Conservation (phyloP, 2,113 vertebrate genomes). For the Callaeas wilsoni region DNA sequence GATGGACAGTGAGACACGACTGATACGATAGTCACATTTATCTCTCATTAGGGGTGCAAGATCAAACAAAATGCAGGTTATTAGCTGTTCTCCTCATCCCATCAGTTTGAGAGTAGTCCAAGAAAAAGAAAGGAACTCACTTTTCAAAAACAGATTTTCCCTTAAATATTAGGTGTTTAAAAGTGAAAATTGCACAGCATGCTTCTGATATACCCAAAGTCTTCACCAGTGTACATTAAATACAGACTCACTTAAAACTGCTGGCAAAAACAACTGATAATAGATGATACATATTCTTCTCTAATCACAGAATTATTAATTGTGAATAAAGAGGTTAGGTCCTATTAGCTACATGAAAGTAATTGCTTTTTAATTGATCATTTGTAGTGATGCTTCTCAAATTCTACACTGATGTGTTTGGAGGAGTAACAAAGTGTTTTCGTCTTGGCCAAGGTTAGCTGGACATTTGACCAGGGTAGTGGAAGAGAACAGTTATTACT, state of each 20-base stretch:
- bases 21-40: background rate
- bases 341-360: background rate
- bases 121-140: background rate
- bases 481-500: background rate
- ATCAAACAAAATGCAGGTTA: background rate
- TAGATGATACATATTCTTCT: background rate
- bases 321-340: background rate
- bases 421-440: background rate
- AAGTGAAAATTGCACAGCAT: background rate
- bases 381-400: background rate
- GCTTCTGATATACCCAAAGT: background rate
- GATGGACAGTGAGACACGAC: constrained; percentile 19
- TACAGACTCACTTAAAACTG: background rate
- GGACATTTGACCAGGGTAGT: background rate
- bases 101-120: background rate
- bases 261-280: background rate
- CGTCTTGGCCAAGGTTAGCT: background rate
- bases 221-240: background rate
- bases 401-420: background rate
- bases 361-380: background rate
- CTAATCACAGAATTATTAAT: background rate
- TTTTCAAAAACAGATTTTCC: background rate
- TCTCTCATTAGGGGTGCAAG: background rate
- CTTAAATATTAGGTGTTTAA: background rate
- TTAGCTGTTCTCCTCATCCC: background rate